These are phyloP conservation scores for Burhinus oedicnemus DNA, from an alignment of 2,113 vertebrate species.

Conservation along the genomic window DNA sequence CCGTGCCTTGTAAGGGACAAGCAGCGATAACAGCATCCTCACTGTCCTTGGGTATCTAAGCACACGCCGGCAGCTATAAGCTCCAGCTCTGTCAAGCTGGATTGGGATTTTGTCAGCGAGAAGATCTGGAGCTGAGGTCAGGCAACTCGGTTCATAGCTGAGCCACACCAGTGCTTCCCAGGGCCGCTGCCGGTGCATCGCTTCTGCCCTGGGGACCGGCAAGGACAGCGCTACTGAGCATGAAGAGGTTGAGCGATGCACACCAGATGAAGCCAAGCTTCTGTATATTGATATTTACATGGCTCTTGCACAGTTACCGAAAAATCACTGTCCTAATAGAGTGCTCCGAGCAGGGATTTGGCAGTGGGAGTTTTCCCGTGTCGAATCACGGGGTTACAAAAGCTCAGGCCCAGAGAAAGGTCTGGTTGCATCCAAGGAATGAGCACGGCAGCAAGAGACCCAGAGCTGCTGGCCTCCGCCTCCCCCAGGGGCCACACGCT, in stretches of 20 bases:
- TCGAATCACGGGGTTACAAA: background rate
- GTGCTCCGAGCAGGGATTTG: background rate
- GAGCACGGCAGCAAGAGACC: background rate
- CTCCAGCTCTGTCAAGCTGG: background rate
- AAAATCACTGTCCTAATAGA: background rate
- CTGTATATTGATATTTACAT: too few species aligned
- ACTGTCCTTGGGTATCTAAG: background rate
- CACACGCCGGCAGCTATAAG: background rate
- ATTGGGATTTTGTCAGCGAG: background rate
- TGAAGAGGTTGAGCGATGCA: background rate
- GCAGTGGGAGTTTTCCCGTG: background rate
- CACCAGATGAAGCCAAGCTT: background rate
- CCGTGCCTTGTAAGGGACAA: background rate
- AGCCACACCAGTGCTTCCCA: background rate
- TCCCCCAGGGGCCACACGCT: accelerated
- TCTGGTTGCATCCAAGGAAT: accelerated
- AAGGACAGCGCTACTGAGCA: background rate
- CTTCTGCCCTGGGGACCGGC: background rate
- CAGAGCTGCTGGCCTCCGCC: background rate
- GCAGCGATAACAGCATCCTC: background rate
- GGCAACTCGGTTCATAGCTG: background rate
- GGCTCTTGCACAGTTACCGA: background rate
- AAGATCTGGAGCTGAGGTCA: background rate
- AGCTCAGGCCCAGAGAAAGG: background rate
- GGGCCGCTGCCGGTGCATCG: accelerated